Base-by-base conservation (phyloP, 2,113 vertebrate genomes). In the Pseudopodoces humilis region DNA sequence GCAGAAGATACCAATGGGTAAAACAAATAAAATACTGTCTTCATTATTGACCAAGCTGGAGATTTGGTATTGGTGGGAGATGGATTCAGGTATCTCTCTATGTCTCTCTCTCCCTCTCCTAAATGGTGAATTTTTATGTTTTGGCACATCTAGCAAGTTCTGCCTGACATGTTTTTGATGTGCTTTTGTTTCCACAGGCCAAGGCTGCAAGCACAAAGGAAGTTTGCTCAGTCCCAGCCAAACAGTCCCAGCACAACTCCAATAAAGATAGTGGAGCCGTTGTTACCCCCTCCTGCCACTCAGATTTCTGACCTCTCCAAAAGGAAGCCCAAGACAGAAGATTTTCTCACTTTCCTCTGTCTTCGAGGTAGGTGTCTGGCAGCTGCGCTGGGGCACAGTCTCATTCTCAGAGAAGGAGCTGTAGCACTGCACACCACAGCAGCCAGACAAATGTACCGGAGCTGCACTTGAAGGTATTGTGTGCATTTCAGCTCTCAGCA, bases 331-430 rank as follows among this genome's bases (percentile, higher is more conserved):
- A 99, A 99, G 98, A 99, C 99, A 30, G 99, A 99, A 98, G 99
- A 99, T 98, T 99, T 99, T 97, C 99, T 99, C 96, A 99, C 99
- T 76, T 99, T 99, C 98, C 99, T 99, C 97, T 99, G 99, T 98
- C 99, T 99, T 97, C 98, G 99, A 99, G 99, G 99, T 99, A 98
- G 95, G 98, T 85, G 28, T 68, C 18, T 35, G 0, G 1, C 44
- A 37, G 35, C 52, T 50, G 30, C 20, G 3, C 10, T 6, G 4
- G 37, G 30, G 63, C 28, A 33, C 19, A 11, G 41, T 37, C 35
- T 86, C 8, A 10, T 44, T 50, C 35, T 14, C 49, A 46, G 67
- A 46, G 67, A 33, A 24, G 0, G 13, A 83, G 55, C 46, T 1
- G 1, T 72, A 71, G 53, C 22, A 14, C n/a, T 0, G 1, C 24